Conservation (phyloP, 2,113 vertebrate species). For the Apteryx mantelli region DNA sequence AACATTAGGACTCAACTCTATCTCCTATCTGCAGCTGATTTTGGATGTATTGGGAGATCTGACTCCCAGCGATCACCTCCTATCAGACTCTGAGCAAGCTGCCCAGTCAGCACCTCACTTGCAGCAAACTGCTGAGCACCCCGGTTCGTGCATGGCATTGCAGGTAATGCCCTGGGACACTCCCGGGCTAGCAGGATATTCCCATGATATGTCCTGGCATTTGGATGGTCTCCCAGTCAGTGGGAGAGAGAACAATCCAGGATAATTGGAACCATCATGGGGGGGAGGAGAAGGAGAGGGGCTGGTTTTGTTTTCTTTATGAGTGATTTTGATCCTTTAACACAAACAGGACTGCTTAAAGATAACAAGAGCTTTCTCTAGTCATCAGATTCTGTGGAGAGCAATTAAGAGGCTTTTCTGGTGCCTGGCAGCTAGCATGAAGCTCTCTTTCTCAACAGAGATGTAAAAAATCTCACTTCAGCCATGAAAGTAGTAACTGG, state of each 20-base stretch:
- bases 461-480: background rate
- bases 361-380: conserved; percentile 45
- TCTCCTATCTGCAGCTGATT: background rate
- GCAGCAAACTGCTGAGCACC: too few relatives aligned
- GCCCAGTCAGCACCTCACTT: background rate
- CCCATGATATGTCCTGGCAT: background rate
- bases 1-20: accelerated
- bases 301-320: conserved; percentile 25
- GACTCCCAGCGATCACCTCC: background rate
- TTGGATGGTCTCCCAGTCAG: background rate
- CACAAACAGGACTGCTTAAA: conserved; percentile 25
- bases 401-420: conserved; percentile 47
- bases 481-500: background rate
- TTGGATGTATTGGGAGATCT: background rate
- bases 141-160: background rate
- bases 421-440: conserved; percentile 6
- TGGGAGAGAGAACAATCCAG: background rate
- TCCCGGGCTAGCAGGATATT: background rate
- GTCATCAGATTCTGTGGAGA: conserved; percentile 33
- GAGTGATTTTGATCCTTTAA: conserved; percentile 46
- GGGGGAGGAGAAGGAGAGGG: background rate
- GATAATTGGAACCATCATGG: conserved; percentile 23
- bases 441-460: conserved; percentile 27
- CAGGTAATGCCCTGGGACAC: background rate
- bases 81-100: background rate